Evolutionary conservation across 30 jellyfish, hydroid and myxozoan genomes (phyloP), one percentile per base, ranked within the genome.

Genomic region (Mastigias papua): DNA sequence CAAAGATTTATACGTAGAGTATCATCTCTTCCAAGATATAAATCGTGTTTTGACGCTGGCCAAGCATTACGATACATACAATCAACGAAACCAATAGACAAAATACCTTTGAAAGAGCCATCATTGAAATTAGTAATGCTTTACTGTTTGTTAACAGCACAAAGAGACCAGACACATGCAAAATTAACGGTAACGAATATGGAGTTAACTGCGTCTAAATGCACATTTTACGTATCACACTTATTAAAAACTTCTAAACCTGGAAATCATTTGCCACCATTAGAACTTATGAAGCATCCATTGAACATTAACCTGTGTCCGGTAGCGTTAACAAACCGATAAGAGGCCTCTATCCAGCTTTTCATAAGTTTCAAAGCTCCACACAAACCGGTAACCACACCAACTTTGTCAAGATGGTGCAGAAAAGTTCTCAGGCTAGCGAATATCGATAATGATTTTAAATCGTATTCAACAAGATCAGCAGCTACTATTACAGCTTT

Each of bases 21-120:
- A 20, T 71, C 82, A 42, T 17, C 62, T 32, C 11, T 71, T 10
- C 65, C 82, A 25, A 71, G 42, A 42, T 42, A 71, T 71, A 17
- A 21, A 1, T 21, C 19, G 46, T 21, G 46, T 26, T 26, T 10
- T 25, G 77, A 65, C 34, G 37, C 34, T 17, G 42, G 28, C 11
- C 46, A 22, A 22, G 77, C 28, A 23, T 26, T 65, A 17, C 34
- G 28, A 23, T 11, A 65, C 34, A 21, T 26, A 46, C 19, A 65
- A 23, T 21, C 48, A 21, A 32, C 28, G 28, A 23, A 34, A 15
- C 23, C 32, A 5, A 34, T 23, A 21, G 42, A 17, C 11, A 1
- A 3, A 15, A 65, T 26, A 21, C 34, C 77, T 21, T 26, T 65
- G 22, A 65, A 61, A 65, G 34, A 22, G 37, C 77, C 28, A 22